A percentile compares a stretch with the other conserved stretches of the same genome.
Evolutionary conservation across 2,888 invertebrate species (phyloP).

Genomic region (Eulithis testata): DNA sequence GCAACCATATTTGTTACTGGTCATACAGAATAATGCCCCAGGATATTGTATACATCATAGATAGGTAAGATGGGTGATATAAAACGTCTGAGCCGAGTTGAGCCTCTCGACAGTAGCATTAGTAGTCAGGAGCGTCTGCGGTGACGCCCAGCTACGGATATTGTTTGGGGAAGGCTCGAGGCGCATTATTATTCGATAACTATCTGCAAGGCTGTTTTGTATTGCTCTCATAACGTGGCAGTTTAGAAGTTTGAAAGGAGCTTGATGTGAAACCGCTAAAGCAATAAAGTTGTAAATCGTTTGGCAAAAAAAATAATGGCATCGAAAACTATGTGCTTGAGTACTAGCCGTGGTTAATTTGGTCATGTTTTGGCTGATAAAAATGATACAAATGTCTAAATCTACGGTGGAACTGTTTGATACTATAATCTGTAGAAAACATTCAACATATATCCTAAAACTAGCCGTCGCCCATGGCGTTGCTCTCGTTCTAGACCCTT

Average conservation of each 20-base stretch:
- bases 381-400: too few species aligned
- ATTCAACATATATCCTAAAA: too few species aligned
- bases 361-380: too few species aligned
- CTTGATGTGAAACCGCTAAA: too few species aligned
- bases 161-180: conserved; percentile 53
- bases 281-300: too few species aligned
- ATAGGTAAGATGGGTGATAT: conserved; percentile 51
- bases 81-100: conserved; percentile 59
- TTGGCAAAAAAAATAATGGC: too few species aligned
- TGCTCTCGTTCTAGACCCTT: too few species aligned
- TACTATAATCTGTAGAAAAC: too few species aligned
- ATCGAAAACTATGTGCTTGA: too few species aligned
- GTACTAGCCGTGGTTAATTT: too few species aligned
- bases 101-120: conserved; percentile 51
- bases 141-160: conserved; percentile 36
- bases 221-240: conserved; percentile 1
- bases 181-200: conserved; percentile 40
- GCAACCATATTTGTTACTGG: neutral
- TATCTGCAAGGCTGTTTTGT: conserved; percentile 9
- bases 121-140: conserved; percentile 57
- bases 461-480: too few species aligned
- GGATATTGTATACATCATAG: conserved; percentile 8
- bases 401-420: too few species aligned
- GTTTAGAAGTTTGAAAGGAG: neutral
- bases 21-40: neutral